Percentiles rank a stretch among this genome's conserved stretches.
Conservation (phyloP, 2,797 vertebrate species). For the Aphelocoma californica region DNA sequence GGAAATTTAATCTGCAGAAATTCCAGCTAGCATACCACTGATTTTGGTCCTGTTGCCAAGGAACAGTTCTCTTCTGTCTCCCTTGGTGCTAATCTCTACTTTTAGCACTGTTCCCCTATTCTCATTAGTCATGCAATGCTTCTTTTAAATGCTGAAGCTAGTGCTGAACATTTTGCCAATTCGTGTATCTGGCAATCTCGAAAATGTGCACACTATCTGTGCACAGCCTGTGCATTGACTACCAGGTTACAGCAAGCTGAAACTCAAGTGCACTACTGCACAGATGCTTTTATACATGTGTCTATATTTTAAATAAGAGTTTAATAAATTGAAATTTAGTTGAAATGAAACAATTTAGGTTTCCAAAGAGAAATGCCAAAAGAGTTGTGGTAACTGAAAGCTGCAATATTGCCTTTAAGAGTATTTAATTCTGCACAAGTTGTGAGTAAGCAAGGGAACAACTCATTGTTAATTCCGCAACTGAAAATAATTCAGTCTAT, state of each 20-base stretch:
- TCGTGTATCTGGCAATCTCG: not conserved
- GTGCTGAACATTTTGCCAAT: conserved; percentile 19
- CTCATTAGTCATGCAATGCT: conserved; percentile 49
- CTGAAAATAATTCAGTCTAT: not conserved
- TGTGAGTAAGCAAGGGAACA: not conserved
- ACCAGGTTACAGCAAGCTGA: not conserved
- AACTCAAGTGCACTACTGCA: not conserved
- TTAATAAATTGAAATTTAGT: not conserved
- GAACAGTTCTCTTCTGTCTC: conserved; percentile 18
- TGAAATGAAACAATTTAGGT: not conserved
- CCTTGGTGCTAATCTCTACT: conserved; percentile 41
- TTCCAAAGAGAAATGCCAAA: not conserved
- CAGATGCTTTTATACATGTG: not conserved
- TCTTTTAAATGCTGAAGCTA: conserved; percentile 18
- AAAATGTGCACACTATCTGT: not conserved
- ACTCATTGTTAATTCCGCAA: not conserved
- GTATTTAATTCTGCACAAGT: not conserved
- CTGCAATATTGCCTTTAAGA: not conserved
- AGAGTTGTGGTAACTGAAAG: not conserved
- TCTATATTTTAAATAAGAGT: not conserved
- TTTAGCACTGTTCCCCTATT: conserved; percentile 25
- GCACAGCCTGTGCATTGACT: not conserved
- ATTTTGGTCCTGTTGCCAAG: conserved; percentile 19
- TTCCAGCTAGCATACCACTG: not conserved
- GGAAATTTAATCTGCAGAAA: conserved; percentile 9